Percentiles rank a stretch among this genome's conserved stretches.
phyloP scores from a whole-genome alignment of 2,888 invertebrate species.

The Zeuzera pyrina region DNA sequence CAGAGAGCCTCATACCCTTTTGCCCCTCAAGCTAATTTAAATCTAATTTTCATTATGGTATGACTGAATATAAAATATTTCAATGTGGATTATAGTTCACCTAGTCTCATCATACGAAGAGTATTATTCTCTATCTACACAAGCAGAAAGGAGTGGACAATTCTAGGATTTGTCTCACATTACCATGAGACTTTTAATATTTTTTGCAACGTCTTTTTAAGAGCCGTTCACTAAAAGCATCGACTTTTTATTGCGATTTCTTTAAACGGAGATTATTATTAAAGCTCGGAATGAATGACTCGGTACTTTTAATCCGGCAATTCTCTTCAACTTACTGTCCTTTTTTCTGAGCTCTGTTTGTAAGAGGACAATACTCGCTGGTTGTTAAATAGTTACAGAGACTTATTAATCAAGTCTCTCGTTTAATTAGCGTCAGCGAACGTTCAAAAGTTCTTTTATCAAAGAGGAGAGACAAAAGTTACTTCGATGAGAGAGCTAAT shows the following conservation, averaged over 20 bases:
- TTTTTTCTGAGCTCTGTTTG: constrained; percentile 43
- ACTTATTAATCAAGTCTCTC: constrained; percentile 57
- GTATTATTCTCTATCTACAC: no score
- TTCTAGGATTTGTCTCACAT: constrained; percentile 47
- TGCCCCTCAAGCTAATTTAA: neutral
- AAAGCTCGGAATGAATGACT: constrained; percentile 58
- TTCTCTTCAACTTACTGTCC: constrained; percentile 39
- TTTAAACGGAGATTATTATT: constrained; percentile 69
- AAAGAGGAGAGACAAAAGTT: constrained; percentile 30
- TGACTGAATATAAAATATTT: neutral
- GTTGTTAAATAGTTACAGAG: constrained; percentile 57
- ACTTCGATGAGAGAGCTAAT: constrained; percentile 1
- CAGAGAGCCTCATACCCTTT: neutral
- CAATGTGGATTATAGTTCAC: neutral
- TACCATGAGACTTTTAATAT: constrained; percentile 34
- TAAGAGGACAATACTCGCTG: constrained; percentile 50
- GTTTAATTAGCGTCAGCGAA: constrained; percentile 45
- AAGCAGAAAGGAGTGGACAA: constrained; percentile 34
- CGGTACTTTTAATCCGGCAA: constrained; percentile 52
- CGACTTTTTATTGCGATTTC: constrained; percentile 57
- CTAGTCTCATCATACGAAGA: no score
- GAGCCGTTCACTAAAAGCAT: constrained; percentile 29
- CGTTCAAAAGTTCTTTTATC: constrained; percentile 30
- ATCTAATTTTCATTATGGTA: neutral
- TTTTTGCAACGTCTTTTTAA: constrained; percentile 39